Evolutionary conservation across 2,888 invertebrate genomes (phyloP).

Genomic region (Emmelina monodactyla): DNA sequence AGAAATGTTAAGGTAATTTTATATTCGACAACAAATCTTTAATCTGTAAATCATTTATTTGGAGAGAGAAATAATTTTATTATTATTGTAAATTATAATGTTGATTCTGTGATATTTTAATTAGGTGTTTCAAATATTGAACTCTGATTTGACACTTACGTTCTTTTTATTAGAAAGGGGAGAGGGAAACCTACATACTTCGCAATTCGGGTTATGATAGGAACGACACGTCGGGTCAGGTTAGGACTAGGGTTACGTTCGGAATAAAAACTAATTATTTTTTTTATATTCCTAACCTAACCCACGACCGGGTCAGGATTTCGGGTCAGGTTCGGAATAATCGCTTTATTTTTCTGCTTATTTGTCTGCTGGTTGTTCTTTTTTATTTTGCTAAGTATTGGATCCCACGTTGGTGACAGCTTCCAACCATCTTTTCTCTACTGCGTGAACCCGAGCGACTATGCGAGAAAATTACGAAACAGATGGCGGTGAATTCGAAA

Average conservation of each 20-base stretch:
- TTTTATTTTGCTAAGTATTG: too few relatives aligned
- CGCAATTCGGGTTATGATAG: conserved; percentile 3
- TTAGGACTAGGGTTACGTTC: conserved; percentile 1
- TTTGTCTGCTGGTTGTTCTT: too few relatives aligned
- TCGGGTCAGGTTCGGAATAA: conserved; percentile 2
- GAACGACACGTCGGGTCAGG: conserved; percentile 1
- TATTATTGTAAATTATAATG: not conserved
- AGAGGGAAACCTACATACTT: not conserved
- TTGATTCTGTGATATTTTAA: conserved; percentile 1
- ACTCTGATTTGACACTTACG: not conserved
- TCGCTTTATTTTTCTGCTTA: too few relatives aligned
- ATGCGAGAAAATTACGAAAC: too few relatives aligned
- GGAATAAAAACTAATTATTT: not conserved
- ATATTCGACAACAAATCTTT: not conserved
- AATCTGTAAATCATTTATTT: not conserved
- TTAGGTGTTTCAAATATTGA: not conserved
- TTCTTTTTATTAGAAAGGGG: not conserved
- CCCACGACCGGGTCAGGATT: conserved; percentile 1
- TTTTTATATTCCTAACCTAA: not conserved
- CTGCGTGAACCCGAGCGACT: too few relatives aligned
- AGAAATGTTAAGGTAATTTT: not conserved
- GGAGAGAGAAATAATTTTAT: not conserved
- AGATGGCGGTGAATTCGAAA: too few relatives aligned
- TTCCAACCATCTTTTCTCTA: too few relatives aligned
- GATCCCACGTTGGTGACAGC: too few relatives aligned